A percentile compares a stretch with the other conserved stretches of the same genome.
phyloP scores from a whole-genome alignment of 2,888 invertebrate genomes.

The Dascillus cervinus region DNA sequence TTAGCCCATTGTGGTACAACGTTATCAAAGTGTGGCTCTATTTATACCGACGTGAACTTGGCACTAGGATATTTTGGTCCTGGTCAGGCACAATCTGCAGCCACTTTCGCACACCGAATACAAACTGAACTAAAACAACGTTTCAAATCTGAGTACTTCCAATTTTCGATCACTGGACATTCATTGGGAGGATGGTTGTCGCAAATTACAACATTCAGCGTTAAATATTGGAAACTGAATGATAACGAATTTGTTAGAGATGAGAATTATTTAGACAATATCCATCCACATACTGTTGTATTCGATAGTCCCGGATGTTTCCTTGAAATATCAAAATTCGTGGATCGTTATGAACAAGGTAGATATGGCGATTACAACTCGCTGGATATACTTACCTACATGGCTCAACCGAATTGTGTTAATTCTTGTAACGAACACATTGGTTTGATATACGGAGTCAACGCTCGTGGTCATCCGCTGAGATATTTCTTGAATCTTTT shows the following conservation, averaged over 20 bases:
- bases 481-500: conserved; percentile 2
- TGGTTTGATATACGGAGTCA: conserved; percentile 7
- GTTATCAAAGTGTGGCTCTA: conserved; percentile 3
- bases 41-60: conserved; percentile 6
- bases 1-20: conserved; percentile 12
- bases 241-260: conserved; percentile 8
- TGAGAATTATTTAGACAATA: conserved; percentile 6
- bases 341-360: conserved; percentile 5
- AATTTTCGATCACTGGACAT: conserved; percentile 13
- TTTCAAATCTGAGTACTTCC: background rate
- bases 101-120: conserved; percentile 9
- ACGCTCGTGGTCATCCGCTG: conserved; percentile 5
- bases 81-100: conserved; percentile 10
- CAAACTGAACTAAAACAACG: conserved; percentile 1
- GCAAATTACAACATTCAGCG: conserved; percentile 9
- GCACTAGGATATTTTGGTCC: conserved; percentile 3
- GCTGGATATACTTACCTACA: conserved; percentile 12
- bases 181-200: conserved; percentile 15
- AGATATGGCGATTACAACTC: conserved; percentile 9
- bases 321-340: conserved; percentile 4
- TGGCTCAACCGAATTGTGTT: conserved; percentile 8
- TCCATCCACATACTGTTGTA: conserved; percentile 12
- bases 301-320: conserved; percentile 15
- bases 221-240: conserved; percentile 8
- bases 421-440: conserved; percentile 10